phyloP scores from a whole-genome alignment of 2,888 invertebrate species.

The Diadegma fenestrale region DNA sequence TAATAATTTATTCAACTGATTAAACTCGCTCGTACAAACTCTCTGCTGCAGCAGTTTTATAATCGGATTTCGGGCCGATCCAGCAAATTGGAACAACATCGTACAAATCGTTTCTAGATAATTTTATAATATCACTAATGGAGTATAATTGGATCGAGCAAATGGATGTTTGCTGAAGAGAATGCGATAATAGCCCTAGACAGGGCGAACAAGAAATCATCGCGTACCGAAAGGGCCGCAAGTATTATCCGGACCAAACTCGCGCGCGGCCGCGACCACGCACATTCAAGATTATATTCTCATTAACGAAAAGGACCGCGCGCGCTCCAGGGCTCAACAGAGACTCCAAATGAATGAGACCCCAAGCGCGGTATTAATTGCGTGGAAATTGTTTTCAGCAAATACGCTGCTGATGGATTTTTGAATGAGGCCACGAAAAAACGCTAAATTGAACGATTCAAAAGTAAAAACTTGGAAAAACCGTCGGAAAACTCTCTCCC shows the following conservation, averaged over 20 bases:
- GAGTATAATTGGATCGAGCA: conserved; percentile 46
- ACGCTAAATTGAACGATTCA: conserved; percentile 43
- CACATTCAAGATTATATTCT: conserved; percentile 83
- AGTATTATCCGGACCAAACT: conserved; percentile 70
- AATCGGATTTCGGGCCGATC: not conserved
- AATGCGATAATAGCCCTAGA: conserved; percentile 22
- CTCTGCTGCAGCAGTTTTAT: not conserved
- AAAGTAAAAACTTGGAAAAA: conserved; percentile 53
- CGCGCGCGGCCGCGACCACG: conserved; percentile 77
- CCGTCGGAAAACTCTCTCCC: conserved; percentile 53
- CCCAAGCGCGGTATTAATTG: conserved; percentile 64
- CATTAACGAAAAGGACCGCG: conserved; percentile 75
- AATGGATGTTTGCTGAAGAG: conserved; percentile 38
- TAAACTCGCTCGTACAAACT: not conserved
- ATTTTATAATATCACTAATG: conserved; percentile 56
- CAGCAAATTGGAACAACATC: conserved; percentile 2
- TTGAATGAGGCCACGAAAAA: conserved; percentile 18
- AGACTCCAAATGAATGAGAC: conserved; percentile 8
- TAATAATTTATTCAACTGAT: conserved; percentile 35
- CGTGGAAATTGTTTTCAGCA: conserved; percentile 67
- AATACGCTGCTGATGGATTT: conserved; percentile 61
- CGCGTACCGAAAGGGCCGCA: conserved; percentile 18
- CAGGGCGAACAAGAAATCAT: conserved; percentile 19
- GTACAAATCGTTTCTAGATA: conserved; percentile 57
- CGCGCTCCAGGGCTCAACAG: conserved; percentile 53